Evolutionary conservation across 2,797 vertebrate species (phyloP).

Genomic region (Xenops minutus): DNA sequence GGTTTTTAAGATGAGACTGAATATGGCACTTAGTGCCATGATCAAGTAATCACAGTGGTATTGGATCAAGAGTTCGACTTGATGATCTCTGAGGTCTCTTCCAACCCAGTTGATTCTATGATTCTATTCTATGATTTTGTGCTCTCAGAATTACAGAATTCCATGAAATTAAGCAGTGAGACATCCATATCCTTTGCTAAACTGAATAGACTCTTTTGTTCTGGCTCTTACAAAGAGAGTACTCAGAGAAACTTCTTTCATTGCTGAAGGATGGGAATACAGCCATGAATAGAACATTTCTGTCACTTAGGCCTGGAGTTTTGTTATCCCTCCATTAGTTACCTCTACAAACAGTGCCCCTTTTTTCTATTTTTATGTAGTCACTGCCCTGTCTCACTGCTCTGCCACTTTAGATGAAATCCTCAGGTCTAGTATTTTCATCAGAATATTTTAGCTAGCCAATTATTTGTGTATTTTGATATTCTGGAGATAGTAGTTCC

Average conservation of each 20-base stretch:
- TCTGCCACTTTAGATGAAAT: not conserved
- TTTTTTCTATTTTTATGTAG: not conserved
- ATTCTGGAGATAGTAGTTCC: not conserved
- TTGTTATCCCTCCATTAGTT: not conserved
- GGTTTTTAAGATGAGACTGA: no score
- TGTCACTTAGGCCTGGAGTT: not conserved
- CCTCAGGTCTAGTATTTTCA: not conserved
- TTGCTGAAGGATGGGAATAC: not conserved
- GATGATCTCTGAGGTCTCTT: no score
- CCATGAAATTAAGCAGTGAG: not conserved
- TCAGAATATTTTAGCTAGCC: not conserved
- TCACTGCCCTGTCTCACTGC: not conserved
- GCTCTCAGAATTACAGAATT: not conserved
- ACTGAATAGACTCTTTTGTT: not conserved
- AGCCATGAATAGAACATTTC: not conserved
- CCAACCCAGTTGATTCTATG: no score
- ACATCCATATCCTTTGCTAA: not conserved
- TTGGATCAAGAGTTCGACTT: no score
- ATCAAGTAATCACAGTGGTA: no score
- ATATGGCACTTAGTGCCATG: no score
- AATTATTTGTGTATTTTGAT: not conserved
- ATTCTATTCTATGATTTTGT: not conserved
- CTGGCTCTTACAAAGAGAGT: not conserved
- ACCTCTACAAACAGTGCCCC: rapidly evolving
- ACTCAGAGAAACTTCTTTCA: not conserved